Evolutionary conservation across 2,888 invertebrate species (phyloP).

Genomic region (Lacanobia wlatinum): DNA sequence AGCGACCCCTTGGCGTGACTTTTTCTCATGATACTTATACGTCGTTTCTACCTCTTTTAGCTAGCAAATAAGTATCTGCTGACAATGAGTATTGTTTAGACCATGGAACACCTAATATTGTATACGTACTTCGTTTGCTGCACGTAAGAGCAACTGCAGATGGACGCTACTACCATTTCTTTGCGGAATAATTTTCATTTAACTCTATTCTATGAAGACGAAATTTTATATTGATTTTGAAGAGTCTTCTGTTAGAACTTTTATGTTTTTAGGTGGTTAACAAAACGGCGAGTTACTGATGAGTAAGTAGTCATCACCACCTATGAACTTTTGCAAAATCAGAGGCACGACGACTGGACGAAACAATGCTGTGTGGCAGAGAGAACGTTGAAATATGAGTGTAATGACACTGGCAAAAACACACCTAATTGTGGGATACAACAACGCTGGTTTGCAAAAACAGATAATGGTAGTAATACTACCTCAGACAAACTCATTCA

Average conservation of each 20-base stretch:
- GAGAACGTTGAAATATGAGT: no score
- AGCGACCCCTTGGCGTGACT: conserved; percentile 41
- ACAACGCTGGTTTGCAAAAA: neutral
- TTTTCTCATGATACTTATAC: conserved; percentile 40
- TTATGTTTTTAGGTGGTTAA: no score
- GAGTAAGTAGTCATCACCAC: fast-evolving
- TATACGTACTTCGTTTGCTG: no score
- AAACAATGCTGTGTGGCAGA: neutral
- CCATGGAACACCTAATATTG: no score
- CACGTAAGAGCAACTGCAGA: no score
- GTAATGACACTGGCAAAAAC: neutral
- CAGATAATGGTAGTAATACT: neutral
- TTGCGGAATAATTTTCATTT: no score
- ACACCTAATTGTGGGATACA: neutral
- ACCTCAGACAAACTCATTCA: neutral
- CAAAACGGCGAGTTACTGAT: no score
- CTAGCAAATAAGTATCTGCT: conserved; percentile 3
- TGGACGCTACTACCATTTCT: no score
- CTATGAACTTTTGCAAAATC: neutral
- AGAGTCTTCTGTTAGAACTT: no score
- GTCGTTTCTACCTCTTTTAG: conserved; percentile 23
- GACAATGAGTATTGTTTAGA: neutral
- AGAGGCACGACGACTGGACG: no score
- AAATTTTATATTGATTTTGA: no score
- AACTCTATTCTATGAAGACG: no score